Percentiles rank a stretch among this genome's conserved stretches.
Conservation (phyloP, 2,113 vertebrate genomes). For the Herpailurus yagouaroundi region DNA sequence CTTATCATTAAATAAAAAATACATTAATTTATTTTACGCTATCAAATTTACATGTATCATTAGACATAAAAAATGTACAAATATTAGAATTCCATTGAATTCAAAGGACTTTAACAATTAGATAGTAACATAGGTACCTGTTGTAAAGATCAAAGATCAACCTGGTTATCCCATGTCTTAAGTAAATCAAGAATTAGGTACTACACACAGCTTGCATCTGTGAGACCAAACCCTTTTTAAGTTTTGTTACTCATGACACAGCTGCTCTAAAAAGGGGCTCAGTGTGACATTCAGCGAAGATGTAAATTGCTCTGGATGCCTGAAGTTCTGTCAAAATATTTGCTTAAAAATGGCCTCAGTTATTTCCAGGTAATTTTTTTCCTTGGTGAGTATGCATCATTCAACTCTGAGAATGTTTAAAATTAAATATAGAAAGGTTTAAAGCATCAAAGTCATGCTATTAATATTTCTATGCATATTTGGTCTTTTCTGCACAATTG, state of each 20-base stretch:
- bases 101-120: not conserved
- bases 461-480: not conserved
- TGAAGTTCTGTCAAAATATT: slow-evolving; percentile 1
- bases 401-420: slow-evolving; percentile 32
- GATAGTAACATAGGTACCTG: not conserved
- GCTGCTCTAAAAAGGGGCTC: not conserved
- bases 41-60: not conserved
- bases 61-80: not conserved
- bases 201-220: not conserved
- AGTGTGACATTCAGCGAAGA: not conserved
- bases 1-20: slow-evolving; percentile 3
- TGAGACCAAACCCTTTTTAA: not conserved
- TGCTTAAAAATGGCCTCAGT: not conserved
- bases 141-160: not conserved
- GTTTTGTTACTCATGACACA: slow-evolving; percentile 7
- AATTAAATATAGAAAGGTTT: slow-evolving; percentile 27
- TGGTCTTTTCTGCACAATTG: slow-evolving; percentile 45
- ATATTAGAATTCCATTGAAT: slow-evolving; percentile 18
- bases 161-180: not conserved
- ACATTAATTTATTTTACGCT: slow-evolving; percentile 24
- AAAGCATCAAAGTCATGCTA: not conserved
- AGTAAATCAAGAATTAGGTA: not conserved
- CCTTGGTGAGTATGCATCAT: not conserved
- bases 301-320: not conserved
- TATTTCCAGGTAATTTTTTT: slow-evolving; percentile 47